These are phyloP conservation scores for Synanthedon vespiformis DNA, from an alignment of 2,888 invertebrate genomes.

Conservation along the genomic window DNA sequence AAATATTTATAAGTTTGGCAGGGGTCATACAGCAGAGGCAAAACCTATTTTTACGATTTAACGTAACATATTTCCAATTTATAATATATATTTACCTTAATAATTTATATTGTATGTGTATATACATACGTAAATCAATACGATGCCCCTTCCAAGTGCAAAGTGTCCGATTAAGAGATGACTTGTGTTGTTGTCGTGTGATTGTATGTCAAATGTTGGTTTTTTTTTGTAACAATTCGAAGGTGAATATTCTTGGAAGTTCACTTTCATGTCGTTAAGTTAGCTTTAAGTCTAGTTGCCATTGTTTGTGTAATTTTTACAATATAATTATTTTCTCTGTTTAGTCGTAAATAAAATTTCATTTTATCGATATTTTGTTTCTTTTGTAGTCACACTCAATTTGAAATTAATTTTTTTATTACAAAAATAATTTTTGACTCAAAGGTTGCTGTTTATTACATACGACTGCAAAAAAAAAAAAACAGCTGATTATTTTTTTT, in stretches of 20 bases:
- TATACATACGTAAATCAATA: not conserved
- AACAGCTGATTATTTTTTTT: no score
- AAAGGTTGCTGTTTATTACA: no score
- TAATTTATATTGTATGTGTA: no score
- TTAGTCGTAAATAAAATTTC: slow-evolving; percentile 57
- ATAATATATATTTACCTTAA: no score
- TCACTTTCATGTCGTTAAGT: slow-evolving; percentile 1
- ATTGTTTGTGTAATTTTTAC: slow-evolving; percentile 55
- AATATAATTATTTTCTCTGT: slow-evolving; percentile 48
- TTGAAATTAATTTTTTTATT: no score
- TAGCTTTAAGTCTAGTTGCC: slow-evolving; percentile 42
- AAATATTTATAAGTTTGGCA: no score
- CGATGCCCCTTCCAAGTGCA: not conserved
- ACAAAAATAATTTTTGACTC: no score
- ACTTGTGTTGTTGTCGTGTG: not conserved
- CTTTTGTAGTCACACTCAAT: not conserved
- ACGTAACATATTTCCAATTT: no score
- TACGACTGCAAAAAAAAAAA: no score
- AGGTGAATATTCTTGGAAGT: not conserved
- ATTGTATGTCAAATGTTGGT: not conserved
- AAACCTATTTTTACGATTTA: no score
- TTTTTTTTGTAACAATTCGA: not conserved
- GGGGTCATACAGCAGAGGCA: no score
- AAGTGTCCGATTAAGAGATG: not conserved
- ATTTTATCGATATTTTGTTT: slow-evolving; percentile 39